Conservation (phyloP, 2,888 invertebrate species). For the Argyra leucocephala region DNA sequence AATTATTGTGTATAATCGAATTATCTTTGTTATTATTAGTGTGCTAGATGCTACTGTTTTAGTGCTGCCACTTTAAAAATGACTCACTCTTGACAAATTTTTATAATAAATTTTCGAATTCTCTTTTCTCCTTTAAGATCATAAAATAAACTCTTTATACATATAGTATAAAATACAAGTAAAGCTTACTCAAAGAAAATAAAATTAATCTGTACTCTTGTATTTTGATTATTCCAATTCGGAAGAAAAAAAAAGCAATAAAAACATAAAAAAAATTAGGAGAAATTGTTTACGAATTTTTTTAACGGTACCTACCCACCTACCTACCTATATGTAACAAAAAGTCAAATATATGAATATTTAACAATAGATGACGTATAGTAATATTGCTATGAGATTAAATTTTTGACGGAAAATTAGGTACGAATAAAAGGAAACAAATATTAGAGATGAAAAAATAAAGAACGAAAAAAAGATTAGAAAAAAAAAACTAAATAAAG, state of each 20-base stretch:
- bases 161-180: not conserved
- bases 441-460: not conserved
- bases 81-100: no score
- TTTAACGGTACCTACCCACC: no score
- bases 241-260: not conserved
- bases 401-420: not conserved
- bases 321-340: no score
- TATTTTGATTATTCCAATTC: not conserved
- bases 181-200: not conserved
- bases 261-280: not conserved
- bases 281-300: not conserved
- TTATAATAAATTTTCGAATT: no score
- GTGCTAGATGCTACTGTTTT: no score
- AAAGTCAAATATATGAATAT: not conserved
- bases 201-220: not conserved
- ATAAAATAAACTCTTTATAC: no score
- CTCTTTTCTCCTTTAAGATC: no score
- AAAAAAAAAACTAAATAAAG: not conserved
- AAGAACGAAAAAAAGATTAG: not conserved
- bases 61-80: no score
- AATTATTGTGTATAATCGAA: no score
- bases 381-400: not conserved
- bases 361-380: not conserved
- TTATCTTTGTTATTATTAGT: no score
- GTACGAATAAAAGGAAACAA: not conserved